phyloP scores from a whole-genome alignment of 2,797 vertebrate genomes.

The Urocyon cinereoargenteus region DNA sequence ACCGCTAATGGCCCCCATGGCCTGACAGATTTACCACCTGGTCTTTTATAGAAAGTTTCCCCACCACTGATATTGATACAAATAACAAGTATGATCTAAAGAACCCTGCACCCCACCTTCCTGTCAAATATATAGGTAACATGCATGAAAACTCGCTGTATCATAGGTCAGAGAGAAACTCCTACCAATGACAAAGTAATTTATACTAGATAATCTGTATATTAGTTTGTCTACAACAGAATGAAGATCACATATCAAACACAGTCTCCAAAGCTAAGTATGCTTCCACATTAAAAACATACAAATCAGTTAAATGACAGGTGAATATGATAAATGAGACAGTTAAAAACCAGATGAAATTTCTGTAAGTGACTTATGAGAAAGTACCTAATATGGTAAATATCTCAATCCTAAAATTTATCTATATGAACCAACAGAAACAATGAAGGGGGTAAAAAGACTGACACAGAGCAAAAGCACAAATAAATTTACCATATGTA shows the following conservation, averaged over 20 bases:
- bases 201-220: not conserved
- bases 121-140: not conserved
- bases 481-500: not conserved
- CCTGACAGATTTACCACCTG: not conserved
- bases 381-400: not conserved
- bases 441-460: not conserved
- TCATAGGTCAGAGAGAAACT: not conserved
- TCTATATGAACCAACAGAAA: not conserved
- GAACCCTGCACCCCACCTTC: not conserved
- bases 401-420: not conserved
- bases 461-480: not conserved
- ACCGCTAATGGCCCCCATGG: not conserved
- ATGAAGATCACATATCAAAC: not conserved
- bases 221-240: not conserved
- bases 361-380: not conserved
- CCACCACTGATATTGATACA: not conserved
- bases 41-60: not conserved
- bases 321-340: not conserved
- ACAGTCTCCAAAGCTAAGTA: not conserved
- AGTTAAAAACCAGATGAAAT: not conserved
- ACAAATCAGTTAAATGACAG: not conserved
- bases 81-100: not conserved
- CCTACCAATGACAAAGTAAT: not conserved
- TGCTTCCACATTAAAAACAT: not conserved
- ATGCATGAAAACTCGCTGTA: not conserved